Evolutionary conservation across 64 coral and sea anemone species (phyloP).

Genomic region (Trachythela sp.): DNA sequence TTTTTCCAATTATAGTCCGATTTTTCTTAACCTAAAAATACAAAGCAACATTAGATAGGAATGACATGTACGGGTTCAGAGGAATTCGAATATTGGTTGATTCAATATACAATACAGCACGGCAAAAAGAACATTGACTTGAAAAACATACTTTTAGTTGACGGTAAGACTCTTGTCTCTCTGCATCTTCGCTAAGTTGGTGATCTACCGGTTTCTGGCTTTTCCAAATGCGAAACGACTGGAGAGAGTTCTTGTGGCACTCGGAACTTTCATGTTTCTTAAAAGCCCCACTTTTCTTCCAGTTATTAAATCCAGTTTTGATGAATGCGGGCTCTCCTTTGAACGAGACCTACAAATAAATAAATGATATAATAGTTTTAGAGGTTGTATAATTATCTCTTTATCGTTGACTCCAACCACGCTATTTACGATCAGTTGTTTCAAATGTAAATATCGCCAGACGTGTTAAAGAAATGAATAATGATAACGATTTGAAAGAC

Average conservation of each 20-base stretch:
- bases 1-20: constrained; percentile 5
- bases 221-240: neutral
- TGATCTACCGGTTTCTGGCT: neutral
- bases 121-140: no score
- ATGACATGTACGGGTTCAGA: neutral
- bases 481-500: no score
- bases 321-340: neutral
- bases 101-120: neutral
- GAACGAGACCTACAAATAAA: neutral
- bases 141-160: neutral
- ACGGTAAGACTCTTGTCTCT: neutral
- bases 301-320: neutral
- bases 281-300: neutral
- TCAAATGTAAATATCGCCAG: no score
- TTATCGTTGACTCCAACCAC: neutral
- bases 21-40: neutral
- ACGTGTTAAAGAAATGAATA: no score
- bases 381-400: neutral
- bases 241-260: neutral
- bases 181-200: neutral
- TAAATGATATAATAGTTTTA: neutral
- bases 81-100: neutral
- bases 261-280: neutral
- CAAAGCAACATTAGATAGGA: neutral
- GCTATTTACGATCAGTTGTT: no score